phyloP scores from a whole-genome alignment of 1,140 invertebrate genomes.

The Telenomus remus region DNA sequence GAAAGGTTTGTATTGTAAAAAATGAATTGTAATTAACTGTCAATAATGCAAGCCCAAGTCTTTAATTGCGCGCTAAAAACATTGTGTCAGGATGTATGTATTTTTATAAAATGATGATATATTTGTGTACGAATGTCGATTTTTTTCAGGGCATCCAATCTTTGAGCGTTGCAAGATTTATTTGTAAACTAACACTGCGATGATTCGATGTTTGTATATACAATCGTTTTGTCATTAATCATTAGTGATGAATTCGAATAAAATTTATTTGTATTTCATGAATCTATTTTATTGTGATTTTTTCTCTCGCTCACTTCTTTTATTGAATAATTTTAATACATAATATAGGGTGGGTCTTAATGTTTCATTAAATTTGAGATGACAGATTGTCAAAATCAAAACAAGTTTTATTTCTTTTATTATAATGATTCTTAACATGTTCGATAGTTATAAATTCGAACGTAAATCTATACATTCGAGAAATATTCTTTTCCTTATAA shows the following conservation, averaged over 20 bases:
- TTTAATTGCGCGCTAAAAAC: conserved; percentile 21
- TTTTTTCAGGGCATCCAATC: conserved; percentile 5
- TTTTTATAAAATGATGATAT: conserved; percentile 38
- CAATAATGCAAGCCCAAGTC: conserved; percentile 17
- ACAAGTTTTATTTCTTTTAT: too few relatives aligned
- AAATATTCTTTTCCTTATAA: too few relatives aligned
- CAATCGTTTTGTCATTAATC: conserved; percentile 9
- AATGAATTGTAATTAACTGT: conserved; percentile 39
- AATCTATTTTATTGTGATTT: not conserved
- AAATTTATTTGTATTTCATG: conserved; percentile 17
- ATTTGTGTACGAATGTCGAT: conserved; percentile 14
- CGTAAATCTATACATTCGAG: too few relatives aligned
- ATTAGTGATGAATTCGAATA: conserved; percentile 5
- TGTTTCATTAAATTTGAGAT: too few relatives aligned
- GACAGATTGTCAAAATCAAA: too few relatives aligned
- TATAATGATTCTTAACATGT: too few relatives aligned
- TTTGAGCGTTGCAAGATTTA: not conserved
- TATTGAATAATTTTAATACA: too few relatives aligned
- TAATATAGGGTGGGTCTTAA: too few relatives aligned
- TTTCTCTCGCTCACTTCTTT: not conserved
- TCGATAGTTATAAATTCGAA: too few relatives aligned
- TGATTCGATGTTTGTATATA: conserved; percentile 19
- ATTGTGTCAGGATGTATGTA: conserved; percentile 14
- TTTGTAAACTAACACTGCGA: conserved; percentile 6
- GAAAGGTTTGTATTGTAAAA: not conserved